Conservation (phyloP, 1,140 invertebrate genomes). For the Danaus plexippus region DNA sequence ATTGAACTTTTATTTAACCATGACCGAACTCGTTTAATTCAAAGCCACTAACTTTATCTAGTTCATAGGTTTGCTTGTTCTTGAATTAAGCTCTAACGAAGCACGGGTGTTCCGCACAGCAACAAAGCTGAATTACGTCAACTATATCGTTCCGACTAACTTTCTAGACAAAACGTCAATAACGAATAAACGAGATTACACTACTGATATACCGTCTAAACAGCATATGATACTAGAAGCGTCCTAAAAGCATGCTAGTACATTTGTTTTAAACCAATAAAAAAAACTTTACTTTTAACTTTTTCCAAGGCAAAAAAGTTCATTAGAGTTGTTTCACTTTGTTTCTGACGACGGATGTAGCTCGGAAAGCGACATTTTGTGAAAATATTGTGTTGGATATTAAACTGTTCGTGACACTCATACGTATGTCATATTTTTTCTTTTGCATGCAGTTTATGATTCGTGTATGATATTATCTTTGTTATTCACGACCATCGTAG, state of each 20-base stretch:
- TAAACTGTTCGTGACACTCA: constrained; percentile 40
- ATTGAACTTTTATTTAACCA: constrained; percentile 2
- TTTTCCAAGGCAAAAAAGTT: constrained; percentile 42
- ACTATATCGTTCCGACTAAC: constrained; percentile 28
- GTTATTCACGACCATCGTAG: constrained; percentile 12
- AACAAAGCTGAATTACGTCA: constrained; percentile 27
- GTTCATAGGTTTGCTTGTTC: constrained; percentile 15
- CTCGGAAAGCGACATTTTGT: constrained; percentile 42
- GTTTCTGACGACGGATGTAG: constrained; percentile 40
- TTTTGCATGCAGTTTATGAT: constrained; percentile 30
- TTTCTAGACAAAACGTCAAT: constrained; percentile 38
- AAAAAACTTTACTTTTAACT: constrained; percentile 21
- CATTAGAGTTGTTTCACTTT: constrained; percentile 40
- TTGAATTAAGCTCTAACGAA: constrained; percentile 34
- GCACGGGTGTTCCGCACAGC: constrained; percentile 23
- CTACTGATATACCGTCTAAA: too few species aligned
- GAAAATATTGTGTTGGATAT: constrained; percentile 56
- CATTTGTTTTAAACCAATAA: neutral
- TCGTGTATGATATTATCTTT: constrained; percentile 21
- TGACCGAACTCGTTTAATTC: constrained; percentile 5
- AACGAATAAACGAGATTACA: constrained; percentile 1
- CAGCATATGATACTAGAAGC: neutral
- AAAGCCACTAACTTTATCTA: constrained; percentile 10
- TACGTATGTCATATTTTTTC: constrained; percentile 20
- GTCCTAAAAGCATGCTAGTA: constrained; percentile 5